Base-by-base conservation (phyloP, 2,113 vertebrate species). In the Corythaixoides concolor region DNA sequence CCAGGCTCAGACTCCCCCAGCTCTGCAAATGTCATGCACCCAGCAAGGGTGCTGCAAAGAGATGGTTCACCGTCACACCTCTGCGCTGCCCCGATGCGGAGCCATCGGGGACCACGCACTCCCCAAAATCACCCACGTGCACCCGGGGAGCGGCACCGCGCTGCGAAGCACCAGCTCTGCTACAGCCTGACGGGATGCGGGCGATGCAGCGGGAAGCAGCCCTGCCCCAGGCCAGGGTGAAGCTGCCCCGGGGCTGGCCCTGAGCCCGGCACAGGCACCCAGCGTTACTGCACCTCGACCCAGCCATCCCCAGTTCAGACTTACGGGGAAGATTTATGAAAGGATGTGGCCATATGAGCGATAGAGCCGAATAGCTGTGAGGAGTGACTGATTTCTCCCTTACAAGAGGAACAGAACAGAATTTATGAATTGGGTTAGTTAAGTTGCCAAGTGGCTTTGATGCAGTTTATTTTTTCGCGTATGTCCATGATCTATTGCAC, bases 371-470 rank as follows among this genome's bases (percentile, higher is more conserved):
- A 95, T 27, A 30, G 67, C 87, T 92, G 73, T 11, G 86, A 94
- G 93, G 84, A 95, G 75, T 39, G 90, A 85, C 77, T 62, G 94
- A 91, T 91, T 88, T 76, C 95, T 95, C 86, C 67, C 33, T 91
- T 70, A 92, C 95, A 92, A 96, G 89, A 85, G 86, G 84, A 62
- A 59, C 15, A 95, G 89, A 83, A 93, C 92, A 88, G 53, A 88
- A 95, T 95, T 89, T 95, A 92, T 95, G 97, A 33, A 93, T 89
- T 2, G 55, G 84, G 92, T 89, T 83, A 37, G 66, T 2, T 12
- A 49, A 69, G 84, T 53, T 95, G 96, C 96, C 96, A 96, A 95
- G 94, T 55, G 41, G 86, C 94, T 97, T 95, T 97, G 96, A 95
- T 96, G 92, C 90, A 22, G 50, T 76, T 84, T 87, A 49, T 60